Percentiles rank a stretch among this genome's conserved stretches.
Conservation (phyloP, 2,888 invertebrate species). For the Agrotis ipsilon region DNA sequence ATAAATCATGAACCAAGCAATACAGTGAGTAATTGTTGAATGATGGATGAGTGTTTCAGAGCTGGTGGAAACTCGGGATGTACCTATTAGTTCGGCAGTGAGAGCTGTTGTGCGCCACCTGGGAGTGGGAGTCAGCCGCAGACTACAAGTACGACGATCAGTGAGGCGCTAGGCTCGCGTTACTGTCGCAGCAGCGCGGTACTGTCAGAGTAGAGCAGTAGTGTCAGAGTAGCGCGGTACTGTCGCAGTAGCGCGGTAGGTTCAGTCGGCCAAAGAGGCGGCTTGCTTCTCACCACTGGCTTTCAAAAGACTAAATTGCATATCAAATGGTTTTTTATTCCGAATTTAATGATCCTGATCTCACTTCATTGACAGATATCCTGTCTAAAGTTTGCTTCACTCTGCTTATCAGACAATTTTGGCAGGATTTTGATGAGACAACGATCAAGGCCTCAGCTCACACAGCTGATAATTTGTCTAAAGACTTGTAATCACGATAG, state of each 20-base stretch:
- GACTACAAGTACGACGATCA: no score
- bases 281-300: not conserved
- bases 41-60: slow-evolving; percentile 7
- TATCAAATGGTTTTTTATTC: no score
- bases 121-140: no score
- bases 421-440: no score
- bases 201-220: no score
- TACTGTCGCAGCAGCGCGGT: not conserved
- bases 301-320: slow-evolving; percentile 21
- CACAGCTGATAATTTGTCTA: not conserved
- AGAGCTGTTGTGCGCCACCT: not conserved
- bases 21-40: not conserved
- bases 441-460: no score
- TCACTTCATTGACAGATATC: not conserved
- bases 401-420: no score
- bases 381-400: not conserved
- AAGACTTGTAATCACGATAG: not conserved
- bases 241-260: slow-evolving; percentile 8
- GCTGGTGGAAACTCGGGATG: not conserved
- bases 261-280: slow-evolving; percentile 15
- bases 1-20: not conserved
- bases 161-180: not conserved
- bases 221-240: not conserved
- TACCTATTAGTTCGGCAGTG: not conserved
- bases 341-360: slow-evolving; percentile 1